Evolutionary conservation across 1,140 invertebrate species (phyloP).

Genomic region (Drosophila willistoni): DNA sequence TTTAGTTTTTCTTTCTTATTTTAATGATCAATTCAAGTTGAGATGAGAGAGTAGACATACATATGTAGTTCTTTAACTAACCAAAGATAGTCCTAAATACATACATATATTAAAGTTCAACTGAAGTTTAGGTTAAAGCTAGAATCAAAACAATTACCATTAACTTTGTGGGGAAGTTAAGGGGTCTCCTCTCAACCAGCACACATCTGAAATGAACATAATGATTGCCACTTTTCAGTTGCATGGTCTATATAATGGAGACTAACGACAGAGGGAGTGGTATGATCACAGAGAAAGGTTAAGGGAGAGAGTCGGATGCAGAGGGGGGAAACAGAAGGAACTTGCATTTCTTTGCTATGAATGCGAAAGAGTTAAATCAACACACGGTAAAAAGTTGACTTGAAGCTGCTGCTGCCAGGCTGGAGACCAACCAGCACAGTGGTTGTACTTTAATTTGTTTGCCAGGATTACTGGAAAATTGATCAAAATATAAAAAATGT

Average conservation of each 20-base stretch:
- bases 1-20: not conserved
- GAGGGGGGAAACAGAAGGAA: too few species aligned
- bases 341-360: not conserved
- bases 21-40: conserved; percentile 9
- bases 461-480: not conserved
- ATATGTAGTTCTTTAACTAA: too few species aligned
- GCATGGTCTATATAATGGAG: conserved; percentile 35
- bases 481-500: too few species aligned
- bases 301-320: conserved; percentile 1
- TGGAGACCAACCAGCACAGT: not conserved
- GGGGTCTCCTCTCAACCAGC: conserved; percentile 22
- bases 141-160: too few species aligned
- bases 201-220: conserved; percentile 64
- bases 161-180: conserved; percentile 31
- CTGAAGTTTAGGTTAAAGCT: too few species aligned
- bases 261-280: conserved; percentile 6
- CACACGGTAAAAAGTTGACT: not conserved
- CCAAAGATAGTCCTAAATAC: too few species aligned
- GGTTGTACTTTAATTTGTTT: not conserved
- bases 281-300: too few species aligned
- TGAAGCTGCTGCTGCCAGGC: not conserved
- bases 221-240: conserved; percentile 76
- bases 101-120: too few species aligned
- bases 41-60: not conserved
- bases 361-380: not conserved